A percentile compares a stretch with the other conserved stretches of the same genome.
phyloP scores from a whole-genome alignment of 2,888 invertebrate genomes.

The Siphlonurus alternatus region DNA sequence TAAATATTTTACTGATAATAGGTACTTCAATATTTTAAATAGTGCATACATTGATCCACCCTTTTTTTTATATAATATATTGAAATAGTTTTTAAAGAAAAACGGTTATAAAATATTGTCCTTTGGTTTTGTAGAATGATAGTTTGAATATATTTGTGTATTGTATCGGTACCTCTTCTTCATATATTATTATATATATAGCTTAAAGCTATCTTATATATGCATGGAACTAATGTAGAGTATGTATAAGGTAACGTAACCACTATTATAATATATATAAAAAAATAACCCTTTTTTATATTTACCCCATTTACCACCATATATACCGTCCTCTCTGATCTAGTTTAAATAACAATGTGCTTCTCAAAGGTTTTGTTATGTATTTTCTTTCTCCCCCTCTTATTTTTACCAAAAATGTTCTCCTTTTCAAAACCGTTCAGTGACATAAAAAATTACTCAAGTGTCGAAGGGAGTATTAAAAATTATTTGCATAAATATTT shows the following conservation, averaged over 20 bases:
- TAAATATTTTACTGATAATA: background rate
- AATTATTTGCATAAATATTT: too few species aligned
- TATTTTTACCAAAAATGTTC: too few species aligned
- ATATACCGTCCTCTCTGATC: too few species aligned
- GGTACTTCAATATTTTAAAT: constrained; percentile 2
- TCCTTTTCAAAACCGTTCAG: background rate
- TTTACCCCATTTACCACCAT: background rate
- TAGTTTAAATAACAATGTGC: background rate
- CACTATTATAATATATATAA: background rate
- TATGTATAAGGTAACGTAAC: background rate
- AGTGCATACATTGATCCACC: background rate
- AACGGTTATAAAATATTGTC: background rate
- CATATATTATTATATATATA: background rate
- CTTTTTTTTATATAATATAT: too few species aligned
- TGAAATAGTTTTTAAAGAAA: background rate
- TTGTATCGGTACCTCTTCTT: background rate
- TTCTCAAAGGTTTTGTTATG: background rate
- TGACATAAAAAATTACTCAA: background rate
- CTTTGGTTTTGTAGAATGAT: too few species aligned
- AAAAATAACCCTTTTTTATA: background rate
- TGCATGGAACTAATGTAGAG: background rate
- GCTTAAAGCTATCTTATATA: too few species aligned
- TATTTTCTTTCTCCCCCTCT: background rate
- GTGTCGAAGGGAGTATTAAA: background rate
- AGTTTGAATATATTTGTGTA: background rate